Percentiles rank a stretch among this genome's conserved stretches.
phyloP scores from a whole-genome alignment of 2,113 vertebrate species.

The Microcebus tavaratra region DNA sequence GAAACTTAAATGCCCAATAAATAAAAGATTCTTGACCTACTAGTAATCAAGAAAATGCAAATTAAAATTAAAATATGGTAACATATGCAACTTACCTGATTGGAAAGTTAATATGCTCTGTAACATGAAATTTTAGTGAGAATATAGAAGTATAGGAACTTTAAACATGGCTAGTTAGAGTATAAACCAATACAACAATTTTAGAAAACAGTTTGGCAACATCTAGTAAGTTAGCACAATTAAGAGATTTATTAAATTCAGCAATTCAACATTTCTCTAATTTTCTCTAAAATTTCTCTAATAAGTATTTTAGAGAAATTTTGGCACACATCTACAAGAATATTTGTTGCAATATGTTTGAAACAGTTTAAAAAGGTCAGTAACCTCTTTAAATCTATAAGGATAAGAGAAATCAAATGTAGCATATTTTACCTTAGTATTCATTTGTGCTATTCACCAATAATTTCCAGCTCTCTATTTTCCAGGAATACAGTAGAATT shows the following conservation, averaged over 20 bases:
- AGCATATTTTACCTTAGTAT: neutral
- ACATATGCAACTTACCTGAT: neutral
- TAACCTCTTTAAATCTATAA: neutral
- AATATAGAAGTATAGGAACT: neutral
- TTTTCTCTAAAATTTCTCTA: neutral
- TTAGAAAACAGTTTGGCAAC: constrained; percentile 2
- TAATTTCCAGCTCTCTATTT: neutral
- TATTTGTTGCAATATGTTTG: neutral
- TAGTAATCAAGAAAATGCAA: neutral
- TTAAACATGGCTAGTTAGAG: neutral
- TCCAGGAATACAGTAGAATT: neutral
- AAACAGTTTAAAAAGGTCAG: neutral
- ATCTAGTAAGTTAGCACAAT: neutral
- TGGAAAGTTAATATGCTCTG: neutral
- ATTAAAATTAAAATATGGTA: constrained; percentile 9
- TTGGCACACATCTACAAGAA: neutral
- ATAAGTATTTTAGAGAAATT: neutral
- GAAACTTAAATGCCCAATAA: neutral
- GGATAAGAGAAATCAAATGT: neutral
- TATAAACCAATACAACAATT: neutral
- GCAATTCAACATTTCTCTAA: neutral
- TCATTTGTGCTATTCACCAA: neutral
- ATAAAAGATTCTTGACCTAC: neutral
- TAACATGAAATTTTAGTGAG: neutral
- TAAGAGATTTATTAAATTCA: neutral